Percentiles rank a stretch among this genome's conserved stretches.
phyloP scores from a whole-genome alignment of 2,888 invertebrate genomes.

The Campopleginae sp. region DNA sequence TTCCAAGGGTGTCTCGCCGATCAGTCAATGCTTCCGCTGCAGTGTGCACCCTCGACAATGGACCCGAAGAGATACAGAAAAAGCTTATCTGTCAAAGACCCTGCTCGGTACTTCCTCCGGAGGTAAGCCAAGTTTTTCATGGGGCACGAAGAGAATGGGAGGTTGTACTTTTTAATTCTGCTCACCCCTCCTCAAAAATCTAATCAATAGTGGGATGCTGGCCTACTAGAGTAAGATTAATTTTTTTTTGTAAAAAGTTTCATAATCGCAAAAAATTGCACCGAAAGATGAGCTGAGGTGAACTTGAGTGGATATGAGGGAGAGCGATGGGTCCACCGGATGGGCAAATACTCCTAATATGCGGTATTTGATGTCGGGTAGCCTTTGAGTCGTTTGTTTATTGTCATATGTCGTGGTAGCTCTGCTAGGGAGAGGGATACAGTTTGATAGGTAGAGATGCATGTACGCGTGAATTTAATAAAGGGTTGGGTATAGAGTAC shows the following conservation, averaged over 20 bases:
- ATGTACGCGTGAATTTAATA: constrained; percentile 26
- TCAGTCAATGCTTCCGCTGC: constrained; percentile 84
- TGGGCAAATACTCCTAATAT: constrained; percentile 72
- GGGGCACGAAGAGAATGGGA: constrained; percentile 44
- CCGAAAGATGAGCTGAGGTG: too few relatives aligned
- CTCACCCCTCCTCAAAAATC: constrained; percentile 78
- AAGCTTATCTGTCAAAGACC: constrained; percentile 83
- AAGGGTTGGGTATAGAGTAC: background rate
- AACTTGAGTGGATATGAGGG: background rate
- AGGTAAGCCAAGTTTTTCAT: constrained; percentile 63
- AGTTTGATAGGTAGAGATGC: constrained; percentile 4
- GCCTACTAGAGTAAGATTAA: too few relatives aligned
- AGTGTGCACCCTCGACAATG: constrained; percentile 80
- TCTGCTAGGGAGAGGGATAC: constrained; percentile 18
- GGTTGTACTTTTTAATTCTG: constrained; percentile 79
- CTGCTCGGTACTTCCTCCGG: constrained; percentile 78
- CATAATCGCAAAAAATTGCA: too few relatives aligned
- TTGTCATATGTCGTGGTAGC: constrained; percentile 42
- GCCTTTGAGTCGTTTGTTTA: constrained; percentile 76
- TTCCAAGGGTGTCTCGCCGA: constrained; percentile 83
- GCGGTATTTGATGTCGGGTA: constrained; percentile 82
- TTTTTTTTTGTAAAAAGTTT: too few relatives aligned
- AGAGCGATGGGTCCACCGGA: background rate
- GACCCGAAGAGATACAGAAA: constrained; percentile 80
- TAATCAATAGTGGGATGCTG: too few relatives aligned